Evolutionary conservation across 2,113 vertebrate genomes (phyloP), one percentile per base, ranked within the genome.

Genomic region (Gasterosteus nipponicus): DNA sequence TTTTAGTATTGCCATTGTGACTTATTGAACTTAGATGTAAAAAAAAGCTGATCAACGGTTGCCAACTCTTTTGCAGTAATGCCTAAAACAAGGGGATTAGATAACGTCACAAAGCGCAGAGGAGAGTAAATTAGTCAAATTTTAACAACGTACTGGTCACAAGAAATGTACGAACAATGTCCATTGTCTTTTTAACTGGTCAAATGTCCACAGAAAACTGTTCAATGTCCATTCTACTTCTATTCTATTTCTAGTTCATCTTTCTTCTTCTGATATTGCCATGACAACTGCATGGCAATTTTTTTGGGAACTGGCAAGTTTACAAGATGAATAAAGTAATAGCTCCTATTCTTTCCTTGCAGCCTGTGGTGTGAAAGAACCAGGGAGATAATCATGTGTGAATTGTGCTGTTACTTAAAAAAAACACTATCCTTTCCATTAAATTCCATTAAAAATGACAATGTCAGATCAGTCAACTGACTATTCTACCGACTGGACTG

Each of bases 231-330:
- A 47, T 47, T 47, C 16, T 47, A 18, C 46, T 47, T 9, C 15
- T 18, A 47, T 47, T 47, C 46, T 47, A 47, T 47, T 46, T 46
- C 44, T 46, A 6, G 14, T 42, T 69, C 3, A 35, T 29, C 5
- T 39, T 71, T 19, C 22, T 58, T n/a, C 19, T 33, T 16, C 5
- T 12, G 1, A 49, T 19, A 41, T 65, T 26, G 19, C 51, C 61
- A 76, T 61, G 59, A 51, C 62, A 69, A 77, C 41, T 54, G 16
- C 22, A 26, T 22, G 58, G 41, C 12, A 26, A 22, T 38, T 22
- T 22, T 38, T 67, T 7, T 63, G 78, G 44, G 26, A 62, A 69
- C 35, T 81, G 85, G 12, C 46, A 60, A 16, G 10, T 70, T 67
- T 44, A 73, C 61, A 62, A 57, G 15, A 53, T 38, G 39, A 51